Evolutionary conservation across 2,113 vertebrate genomes (phyloP).

Genomic region (Sisor rabdophorus): DNA sequence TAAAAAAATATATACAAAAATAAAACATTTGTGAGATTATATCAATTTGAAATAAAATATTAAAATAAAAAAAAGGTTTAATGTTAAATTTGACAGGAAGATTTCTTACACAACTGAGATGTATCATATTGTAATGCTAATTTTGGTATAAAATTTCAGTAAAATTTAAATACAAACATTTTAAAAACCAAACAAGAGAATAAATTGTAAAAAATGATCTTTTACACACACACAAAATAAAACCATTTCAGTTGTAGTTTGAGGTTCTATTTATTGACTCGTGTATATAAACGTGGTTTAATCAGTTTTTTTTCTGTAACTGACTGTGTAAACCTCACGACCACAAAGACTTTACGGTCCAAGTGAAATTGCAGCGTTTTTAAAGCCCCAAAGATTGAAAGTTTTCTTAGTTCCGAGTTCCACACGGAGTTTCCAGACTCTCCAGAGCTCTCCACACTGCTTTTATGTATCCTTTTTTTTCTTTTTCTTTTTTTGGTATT

Average conservation of each 20-base stretch:
- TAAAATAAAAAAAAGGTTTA: too few relatives aligned
- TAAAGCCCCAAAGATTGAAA: neutral
- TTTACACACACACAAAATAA: neutral
- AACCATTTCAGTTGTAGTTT: too few relatives aligned
- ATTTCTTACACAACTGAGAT: too few relatives aligned
- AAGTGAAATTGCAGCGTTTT: neutral
- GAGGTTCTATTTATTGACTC: neutral
- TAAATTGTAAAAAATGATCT: too few relatives aligned
- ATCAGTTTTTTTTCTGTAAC: neutral
- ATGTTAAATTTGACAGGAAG: too few relatives aligned
- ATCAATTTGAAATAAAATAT: too few relatives aligned
- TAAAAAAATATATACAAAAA: neutral
- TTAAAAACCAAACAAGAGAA: too few relatives aligned
- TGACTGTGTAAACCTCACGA: neutral
- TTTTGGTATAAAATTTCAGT: too few relatives aligned
- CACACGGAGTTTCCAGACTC: neutral
- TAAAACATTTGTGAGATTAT: too few relatives aligned
- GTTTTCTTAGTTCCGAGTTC: neutral
- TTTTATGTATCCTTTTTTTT: neutral
- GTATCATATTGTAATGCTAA: too few relatives aligned
- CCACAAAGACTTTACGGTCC: neutral
- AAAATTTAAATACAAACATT: too few relatives aligned
- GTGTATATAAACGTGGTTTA: neutral
- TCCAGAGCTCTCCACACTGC: neutral
- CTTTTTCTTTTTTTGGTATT: neutral